Evolutionary conservation across 2,113 vertebrate species (phyloP).

Genomic region (Percopsis transmontana): DNA sequence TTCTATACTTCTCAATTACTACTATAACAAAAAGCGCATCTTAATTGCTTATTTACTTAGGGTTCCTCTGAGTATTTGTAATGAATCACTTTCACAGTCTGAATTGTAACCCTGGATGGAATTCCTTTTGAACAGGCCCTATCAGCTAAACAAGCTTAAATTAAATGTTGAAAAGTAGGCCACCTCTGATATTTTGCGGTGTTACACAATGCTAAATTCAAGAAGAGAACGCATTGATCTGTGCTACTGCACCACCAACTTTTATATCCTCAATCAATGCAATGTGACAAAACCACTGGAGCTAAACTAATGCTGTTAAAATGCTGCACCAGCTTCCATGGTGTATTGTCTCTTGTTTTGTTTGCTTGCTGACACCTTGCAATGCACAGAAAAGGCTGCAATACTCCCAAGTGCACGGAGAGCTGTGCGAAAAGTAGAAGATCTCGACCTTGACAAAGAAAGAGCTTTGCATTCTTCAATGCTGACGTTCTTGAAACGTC

Average conservation of each 20-base stretch:
- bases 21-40: conserved; percentile 29
- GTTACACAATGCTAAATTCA: conserved; percentile 54
- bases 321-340: conserved; percentile 40
- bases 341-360: conserved; percentile 49
- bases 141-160: conserved; percentile 44
- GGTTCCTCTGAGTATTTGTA: conserved; percentile 51
- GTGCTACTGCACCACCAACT: conserved; percentile 44
- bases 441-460: conserved; percentile 6
- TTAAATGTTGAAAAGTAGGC: conserved; percentile 54
- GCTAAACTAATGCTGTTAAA: conserved; percentile 66
- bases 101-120: conserved; percentile 28
- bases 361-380: conserved; percentile 20
- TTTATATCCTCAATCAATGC: conserved; percentile 53
- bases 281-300: conserved; percentile 59
- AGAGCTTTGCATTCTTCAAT: conserved; percentile 3
- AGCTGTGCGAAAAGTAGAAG: conserved; percentile 18
- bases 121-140: conserved; percentile 34
- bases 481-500: conserved; percentile 7
- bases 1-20: conserved; percentile 1
- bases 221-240: conserved; percentile 56
- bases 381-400: conserved; percentile 1
- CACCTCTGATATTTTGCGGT: conserved; percentile 35
- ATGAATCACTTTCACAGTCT: conserved; percentile 48
- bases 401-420: conserved; percentile 15
- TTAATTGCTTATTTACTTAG: conserved; percentile 56